Conservation (phyloP, 2,888 invertebrate genomes). For the Cantharis lateralis region DNA sequence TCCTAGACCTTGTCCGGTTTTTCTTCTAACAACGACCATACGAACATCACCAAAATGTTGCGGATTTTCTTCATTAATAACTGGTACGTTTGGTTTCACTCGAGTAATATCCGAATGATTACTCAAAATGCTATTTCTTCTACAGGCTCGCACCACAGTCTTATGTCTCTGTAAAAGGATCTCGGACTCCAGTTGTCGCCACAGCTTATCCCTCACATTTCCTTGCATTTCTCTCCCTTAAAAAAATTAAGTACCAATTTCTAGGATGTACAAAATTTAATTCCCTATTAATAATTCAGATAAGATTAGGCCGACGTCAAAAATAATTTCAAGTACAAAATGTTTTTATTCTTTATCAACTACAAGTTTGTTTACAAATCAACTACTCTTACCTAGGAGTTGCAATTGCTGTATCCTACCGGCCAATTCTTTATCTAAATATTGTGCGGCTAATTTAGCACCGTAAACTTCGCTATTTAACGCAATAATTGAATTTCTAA, state of each 20-base stretch:
- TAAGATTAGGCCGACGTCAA: neutral
- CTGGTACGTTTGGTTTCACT: slow-evolving; percentile 49
- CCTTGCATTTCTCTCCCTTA: slow-evolving; percentile 74
- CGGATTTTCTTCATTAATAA: slow-evolving; percentile 42
- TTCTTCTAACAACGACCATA: slow-evolving; percentile 70
- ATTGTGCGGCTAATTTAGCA: slow-evolving; percentile 82
- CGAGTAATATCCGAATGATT: slow-evolving; percentile 44
- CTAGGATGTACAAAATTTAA: neutral
- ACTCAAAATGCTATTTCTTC: slow-evolving; percentile 56
- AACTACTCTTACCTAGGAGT: slow-evolving; percentile 62
- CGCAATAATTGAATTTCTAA: slow-evolving; percentile 73
- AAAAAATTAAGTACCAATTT: slow-evolving; percentile 9
- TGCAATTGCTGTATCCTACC: slow-evolving; percentile 85
- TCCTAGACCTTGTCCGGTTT: slow-evolving; percentile 79
- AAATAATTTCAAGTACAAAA: neutral
- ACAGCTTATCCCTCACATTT: slow-evolving; percentile 77
- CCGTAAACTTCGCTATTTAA: slow-evolving; percentile 83
- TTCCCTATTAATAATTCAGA: neutral
- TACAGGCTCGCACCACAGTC: slow-evolving; percentile 72
- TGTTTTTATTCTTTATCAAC: neutral
- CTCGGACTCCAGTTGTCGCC: slow-evolving; percentile 84
- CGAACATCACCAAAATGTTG: slow-evolving; percentile 61
- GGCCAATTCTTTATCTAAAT: slow-evolving; percentile 83
- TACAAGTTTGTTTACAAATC: neutral
- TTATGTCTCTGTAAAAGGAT: slow-evolving; percentile 85